Evolutionary conservation across 2,113 vertebrate genomes (phyloP), one percentile per base, ranked within the genome.

Genomic region (Eupsittula cactorum): DNA sequence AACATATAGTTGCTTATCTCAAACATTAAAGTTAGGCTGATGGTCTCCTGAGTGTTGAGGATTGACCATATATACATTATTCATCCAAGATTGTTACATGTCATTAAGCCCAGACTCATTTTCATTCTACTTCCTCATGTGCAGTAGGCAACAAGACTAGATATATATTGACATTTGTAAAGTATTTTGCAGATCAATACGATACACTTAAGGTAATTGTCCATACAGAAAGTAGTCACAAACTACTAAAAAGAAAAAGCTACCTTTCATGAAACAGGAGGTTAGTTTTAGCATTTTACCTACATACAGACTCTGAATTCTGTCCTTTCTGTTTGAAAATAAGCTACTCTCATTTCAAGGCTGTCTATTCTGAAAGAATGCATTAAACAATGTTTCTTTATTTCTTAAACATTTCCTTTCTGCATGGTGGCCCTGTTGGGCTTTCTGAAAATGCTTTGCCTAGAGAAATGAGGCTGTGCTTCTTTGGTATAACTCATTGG

Each of bases 11-110:
- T 95, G 84, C 95, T 97, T 97, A 97, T 97, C 91, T 94, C 67
- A 97, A 97, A 97, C 97, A 97, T 97, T 97, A 97, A 98, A 97
- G 97, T 93, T 93, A 89, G 95, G 88, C 76, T 94, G 96, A 97
- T 97, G 91, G 93, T 82, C 97, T 94, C 97, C 52, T 7, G 96
- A 92, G 97, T 82, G 81, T 42, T 83, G 46, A 62, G 94, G 88
- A 97, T 95, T 96, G 97, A 96, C 96, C 91, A 83, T 92, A 47
- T 85, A 97, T 86, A 39, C 95, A 98, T 98, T 97, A 98, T 97
- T 98, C 81, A 97, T 97, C 97, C 90, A 81, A 82, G 91, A 90
- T 88, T 70, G 93, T 97, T 96, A 97, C 93, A 96, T 97, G 96
- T 97, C 97, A 96, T 98, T 97, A 97, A 95, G 80, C 82, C 82